phyloP scores from a whole-genome alignment of 2,797 vertebrate genomes.

The Diplodus puntazzo region DNA sequence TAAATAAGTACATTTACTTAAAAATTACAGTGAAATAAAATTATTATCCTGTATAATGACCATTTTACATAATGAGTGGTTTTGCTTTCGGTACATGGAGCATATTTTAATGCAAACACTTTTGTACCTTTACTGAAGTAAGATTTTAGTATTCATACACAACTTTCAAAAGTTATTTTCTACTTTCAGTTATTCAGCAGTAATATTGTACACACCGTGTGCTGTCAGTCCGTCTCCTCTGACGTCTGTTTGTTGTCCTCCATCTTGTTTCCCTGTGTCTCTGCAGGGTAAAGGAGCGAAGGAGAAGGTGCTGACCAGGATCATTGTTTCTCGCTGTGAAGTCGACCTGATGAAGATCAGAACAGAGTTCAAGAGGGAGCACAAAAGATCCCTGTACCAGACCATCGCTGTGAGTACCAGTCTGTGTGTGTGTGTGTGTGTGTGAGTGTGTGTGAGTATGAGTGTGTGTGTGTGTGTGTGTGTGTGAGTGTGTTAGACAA shows the following conservation, averaged over 20 bases:
- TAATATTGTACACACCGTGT: neutral
- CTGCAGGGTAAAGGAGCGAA: slow-evolving; percentile 93
- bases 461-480: too few species aligned
- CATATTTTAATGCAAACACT: too few species aligned
- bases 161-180: too few species aligned
- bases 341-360: slow-evolving; percentile 96
- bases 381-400: slow-evolving; percentile 91
- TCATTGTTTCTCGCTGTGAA: slow-evolving; percentile 94
- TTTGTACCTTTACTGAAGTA: too few species aligned
- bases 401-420: slow-evolving; percentile 88
- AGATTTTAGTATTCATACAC: too few species aligned
- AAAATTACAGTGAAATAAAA: too few species aligned
- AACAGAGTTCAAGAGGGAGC: slow-evolving; percentile 93
- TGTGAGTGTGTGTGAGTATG: too few species aligned
- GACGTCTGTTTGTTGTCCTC: too few species aligned
- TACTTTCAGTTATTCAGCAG: too few species aligned
- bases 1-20: neutral
- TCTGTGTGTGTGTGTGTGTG: neutral
- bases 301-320: slow-evolving; percentile 94
- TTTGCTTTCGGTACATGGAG: neutral
- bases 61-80: too few species aligned
- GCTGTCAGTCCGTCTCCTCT: neutral
- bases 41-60: too few species aligned
- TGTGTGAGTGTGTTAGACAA: too few species aligned
- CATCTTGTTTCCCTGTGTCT: neutral